Conservation (phyloP, 2,113 vertebrate species). For the Xiphorhynchus elegans region DNA sequence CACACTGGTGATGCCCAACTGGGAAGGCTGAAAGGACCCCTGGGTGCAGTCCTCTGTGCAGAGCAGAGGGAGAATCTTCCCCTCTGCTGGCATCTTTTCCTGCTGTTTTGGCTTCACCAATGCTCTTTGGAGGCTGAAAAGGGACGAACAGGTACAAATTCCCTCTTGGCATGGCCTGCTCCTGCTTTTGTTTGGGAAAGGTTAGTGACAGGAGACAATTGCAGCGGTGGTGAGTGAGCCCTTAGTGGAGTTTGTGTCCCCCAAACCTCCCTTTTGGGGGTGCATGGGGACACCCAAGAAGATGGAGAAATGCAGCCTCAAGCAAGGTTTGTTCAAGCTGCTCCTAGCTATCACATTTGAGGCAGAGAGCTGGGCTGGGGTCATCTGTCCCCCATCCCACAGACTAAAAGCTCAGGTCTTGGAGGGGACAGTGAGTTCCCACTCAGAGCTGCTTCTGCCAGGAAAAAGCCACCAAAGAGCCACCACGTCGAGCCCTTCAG, state of each 20-base stretch:
- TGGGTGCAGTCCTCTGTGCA: rapidly evolving
- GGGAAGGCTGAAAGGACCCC: neutral
- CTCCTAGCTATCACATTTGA: neutral
- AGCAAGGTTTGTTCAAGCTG: neutral
- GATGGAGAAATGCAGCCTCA: neutral
- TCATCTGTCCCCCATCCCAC: rapidly evolving
- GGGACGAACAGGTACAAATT: neutral
- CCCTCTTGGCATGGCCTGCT: neutral
- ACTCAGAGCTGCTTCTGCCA: rapidly evolving
- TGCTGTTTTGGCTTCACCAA: neutral
- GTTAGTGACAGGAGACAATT: rapidly evolving
- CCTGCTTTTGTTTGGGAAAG: neutral
- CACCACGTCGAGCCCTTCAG: neutral
- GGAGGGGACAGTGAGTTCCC: neutral
- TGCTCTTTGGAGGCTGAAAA: neutral
- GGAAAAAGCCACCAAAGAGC: neutral
- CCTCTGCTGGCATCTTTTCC: neutral
- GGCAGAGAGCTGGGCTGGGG: neutral
- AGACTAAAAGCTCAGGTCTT: rapidly evolving
- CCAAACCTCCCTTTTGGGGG: neutral
- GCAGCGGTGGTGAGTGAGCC: neutral
- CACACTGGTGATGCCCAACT: rapidly evolving
- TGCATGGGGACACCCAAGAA: rapidly evolving
- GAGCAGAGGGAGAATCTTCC: neutral
- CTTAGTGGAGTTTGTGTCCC: neutral